Evolutionary conservation across 23 tunicate genomes (phyloP).

Genomic region (Styela plicata): DNA sequence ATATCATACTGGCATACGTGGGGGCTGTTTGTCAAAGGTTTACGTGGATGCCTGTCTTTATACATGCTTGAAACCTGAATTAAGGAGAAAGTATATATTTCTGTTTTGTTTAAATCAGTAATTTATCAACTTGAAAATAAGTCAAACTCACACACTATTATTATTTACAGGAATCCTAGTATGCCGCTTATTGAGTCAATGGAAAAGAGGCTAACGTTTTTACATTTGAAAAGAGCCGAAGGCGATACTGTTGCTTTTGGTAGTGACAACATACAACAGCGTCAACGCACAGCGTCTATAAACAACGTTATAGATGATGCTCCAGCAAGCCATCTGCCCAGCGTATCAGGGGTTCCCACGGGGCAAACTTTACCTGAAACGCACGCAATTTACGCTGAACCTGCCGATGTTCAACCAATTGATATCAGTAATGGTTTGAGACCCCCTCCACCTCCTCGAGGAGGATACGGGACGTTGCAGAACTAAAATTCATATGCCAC

Average conservation of each 20-base stretch:
- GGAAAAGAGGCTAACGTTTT: neutral
- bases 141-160: no score
- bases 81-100: no score
- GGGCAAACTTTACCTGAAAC: neutral
- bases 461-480: neutral
- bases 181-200: neutral
- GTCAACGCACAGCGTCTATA: neutral
- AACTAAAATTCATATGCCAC: no score
- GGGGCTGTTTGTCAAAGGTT: no score
- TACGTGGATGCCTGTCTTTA: no score
- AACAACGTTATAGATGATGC: neutral
- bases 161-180: neutral
- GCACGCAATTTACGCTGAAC: neutral
- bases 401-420: neutral
- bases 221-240: neutral
- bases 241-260: slow-evolving; percentile 5
- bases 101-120: no score
- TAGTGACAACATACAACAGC: neutral
- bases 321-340: neutral
- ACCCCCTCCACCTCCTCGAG: neutral
- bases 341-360: neutral
- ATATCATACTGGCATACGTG: no score
- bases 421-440: neutral
- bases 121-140: no score
- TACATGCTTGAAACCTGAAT: no score